These are phyloP conservation scores for Diplodus puntazzo DNA, from an alignment of 2,797 vertebrate species.

Conservation along the genomic window DNA sequence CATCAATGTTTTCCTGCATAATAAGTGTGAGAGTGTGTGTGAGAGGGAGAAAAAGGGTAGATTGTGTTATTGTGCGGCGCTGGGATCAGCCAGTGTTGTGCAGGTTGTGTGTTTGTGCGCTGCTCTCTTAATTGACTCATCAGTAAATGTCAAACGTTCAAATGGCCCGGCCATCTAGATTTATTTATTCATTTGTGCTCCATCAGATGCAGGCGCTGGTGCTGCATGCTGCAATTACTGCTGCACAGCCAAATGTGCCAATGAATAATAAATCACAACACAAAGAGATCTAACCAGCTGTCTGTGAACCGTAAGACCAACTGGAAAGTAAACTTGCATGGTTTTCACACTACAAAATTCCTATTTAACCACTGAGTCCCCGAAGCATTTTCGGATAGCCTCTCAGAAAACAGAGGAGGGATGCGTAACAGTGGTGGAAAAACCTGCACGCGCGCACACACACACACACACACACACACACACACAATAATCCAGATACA, in stretches of 20 bases:
- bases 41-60: background rate
- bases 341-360: constrained; percentile 38
- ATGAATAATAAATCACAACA: constrained; percentile 80
- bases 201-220: constrained; percentile 69
- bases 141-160: constrained; percentile 82
- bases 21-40: background rate
- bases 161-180: constrained; percentile 69
- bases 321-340: constrained; percentile 36
- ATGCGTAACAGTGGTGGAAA: background rate
- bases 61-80: constrained; percentile 9
- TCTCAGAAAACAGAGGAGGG: constrained; percentile 11
- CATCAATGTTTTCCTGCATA: constrained; percentile 10
- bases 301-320: constrained; percentile 44
- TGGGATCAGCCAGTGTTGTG: constrained; percentile 45
- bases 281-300: constrained; percentile 67
- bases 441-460: constrained; percentile 4
- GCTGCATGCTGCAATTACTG: constrained; percentile 76
- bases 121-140: constrained; percentile 81
- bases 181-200: constrained; percentile 80
- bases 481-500: constrained; percentile 8
- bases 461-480: too few relatives aligned
- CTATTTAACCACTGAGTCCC: constrained; percentile 22
- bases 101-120: constrained; percentile 51
- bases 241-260: constrained; percentile 67
- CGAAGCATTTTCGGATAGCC: constrained; percentile 2